Conservation (phyloP, 2,888 invertebrate genomes). For the Cerastis leucographa region DNA sequence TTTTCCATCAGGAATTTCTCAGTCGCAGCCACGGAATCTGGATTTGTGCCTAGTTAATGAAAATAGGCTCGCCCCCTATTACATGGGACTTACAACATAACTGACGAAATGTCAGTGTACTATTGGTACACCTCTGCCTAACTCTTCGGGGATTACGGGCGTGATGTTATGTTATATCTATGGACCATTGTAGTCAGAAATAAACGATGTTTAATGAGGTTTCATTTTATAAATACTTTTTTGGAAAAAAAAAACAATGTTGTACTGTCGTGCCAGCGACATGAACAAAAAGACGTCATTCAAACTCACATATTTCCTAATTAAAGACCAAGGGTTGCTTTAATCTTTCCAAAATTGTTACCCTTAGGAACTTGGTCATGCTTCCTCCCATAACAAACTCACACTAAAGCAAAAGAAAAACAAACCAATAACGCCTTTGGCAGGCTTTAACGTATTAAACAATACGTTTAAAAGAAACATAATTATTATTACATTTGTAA, state of each 20-base stretch:
- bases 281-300: neutral
- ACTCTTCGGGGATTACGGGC: too few relatives aligned
- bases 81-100: too few relatives aligned
- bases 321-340: neutral
- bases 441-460: neutral
- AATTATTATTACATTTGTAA: neutral
- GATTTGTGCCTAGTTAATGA: too few relatives aligned
- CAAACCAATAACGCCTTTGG: neutral
- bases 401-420: neutral
- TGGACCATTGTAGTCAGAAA: neutral
- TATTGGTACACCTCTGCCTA: too few relatives aligned
- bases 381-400: neutral
- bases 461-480: constrained; percentile 3
- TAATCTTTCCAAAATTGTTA: neutral
- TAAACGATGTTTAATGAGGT: neutral
- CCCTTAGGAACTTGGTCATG: neutral
- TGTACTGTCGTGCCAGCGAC: neutral
- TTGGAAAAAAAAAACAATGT: neutral
- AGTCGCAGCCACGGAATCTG: too few relatives aligned
- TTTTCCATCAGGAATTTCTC: too few relatives aligned
- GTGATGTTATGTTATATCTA: neutral
- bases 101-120: too few relatives aligned
- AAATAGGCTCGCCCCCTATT: too few relatives aligned
- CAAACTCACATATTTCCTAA: neutral
- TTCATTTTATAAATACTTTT: neutral